These are phyloP conservation scores for Buathra laborator DNA, from an alignment of 2,888 invertebrate genomes.

Conservation along the genomic window DNA sequence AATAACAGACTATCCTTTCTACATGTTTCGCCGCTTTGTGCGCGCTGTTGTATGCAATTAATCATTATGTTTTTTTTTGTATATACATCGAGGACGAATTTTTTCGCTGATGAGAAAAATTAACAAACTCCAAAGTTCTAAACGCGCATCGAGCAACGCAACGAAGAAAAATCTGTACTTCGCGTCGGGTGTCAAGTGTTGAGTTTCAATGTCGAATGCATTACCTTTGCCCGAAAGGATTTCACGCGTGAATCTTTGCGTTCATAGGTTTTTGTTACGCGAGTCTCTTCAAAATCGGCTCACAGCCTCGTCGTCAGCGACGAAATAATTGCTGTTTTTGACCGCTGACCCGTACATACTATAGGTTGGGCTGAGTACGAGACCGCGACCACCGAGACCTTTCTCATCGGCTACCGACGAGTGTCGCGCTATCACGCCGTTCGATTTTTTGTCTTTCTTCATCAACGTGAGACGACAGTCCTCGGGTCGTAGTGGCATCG, in stretches of 20 bases:
- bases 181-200: constrained; percentile 2
- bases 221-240: constrained; percentile 13
- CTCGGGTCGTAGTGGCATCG: constrained; percentile 83
- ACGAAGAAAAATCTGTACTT: neutral
- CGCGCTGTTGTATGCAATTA: constrained; percentile 39
- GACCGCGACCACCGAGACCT: constrained; percentile 72
- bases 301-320: constrained; percentile 83
- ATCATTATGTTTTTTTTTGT: constrained; percentile 23
- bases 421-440: constrained; percentile 77
- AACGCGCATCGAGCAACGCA: neutral
- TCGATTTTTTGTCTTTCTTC: constrained; percentile 78
- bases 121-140: constrained; percentile 5
- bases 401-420: constrained; percentile 81
- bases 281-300: constrained; percentile 80
- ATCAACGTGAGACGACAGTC: constrained; percentile 81
- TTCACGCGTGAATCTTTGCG: neutral
- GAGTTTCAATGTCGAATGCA: constrained; percentile 18
- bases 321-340: constrained; percentile 80
- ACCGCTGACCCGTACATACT: constrained; percentile 82
- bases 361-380: constrained; percentile 83
- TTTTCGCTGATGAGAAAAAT: constrained; percentile 43
- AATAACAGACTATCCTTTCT: constrained; percentile 19
- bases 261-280: neutral
- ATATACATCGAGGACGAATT: constrained; percentile 39
- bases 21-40: constrained; percentile 42